Evolutionary conservation across 2,888 invertebrate genomes (phyloP).

Genomic region (Ennomos fuscantarius): DNA sequence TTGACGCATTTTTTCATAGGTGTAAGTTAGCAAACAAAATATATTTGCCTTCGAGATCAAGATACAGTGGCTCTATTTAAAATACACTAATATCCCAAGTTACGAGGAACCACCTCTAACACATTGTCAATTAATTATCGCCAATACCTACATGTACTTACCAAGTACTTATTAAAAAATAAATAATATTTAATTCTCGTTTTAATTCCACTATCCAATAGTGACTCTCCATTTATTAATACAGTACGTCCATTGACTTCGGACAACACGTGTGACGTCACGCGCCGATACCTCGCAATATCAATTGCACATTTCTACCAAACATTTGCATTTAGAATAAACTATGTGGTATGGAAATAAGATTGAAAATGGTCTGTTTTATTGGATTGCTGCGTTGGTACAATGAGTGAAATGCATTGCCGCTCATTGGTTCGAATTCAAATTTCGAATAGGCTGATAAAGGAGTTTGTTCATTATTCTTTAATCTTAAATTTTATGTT

Average conservation of each 20-base stretch:
- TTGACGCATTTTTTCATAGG: no score
- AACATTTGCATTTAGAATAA: conserved; percentile 15
- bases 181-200: no score
- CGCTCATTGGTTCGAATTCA: conserved; percentile 58
- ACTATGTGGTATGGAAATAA: conserved; percentile 12
- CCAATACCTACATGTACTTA: no score
- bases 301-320: conserved; percentile 49
- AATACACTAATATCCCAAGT: no score
- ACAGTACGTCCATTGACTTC: conserved; percentile 25
- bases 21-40: no score
- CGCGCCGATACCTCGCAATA: conserved; percentile 57
- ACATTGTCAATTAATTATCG: no score
- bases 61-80: no score
- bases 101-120: no score
- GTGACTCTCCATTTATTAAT: no score
- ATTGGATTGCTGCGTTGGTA: conserved; percentile 11
- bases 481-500: not conserved
- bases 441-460: conserved; percentile 50
- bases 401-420: conserved; percentile 48
- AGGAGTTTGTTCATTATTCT: conserved; percentile 35
- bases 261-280: conserved; percentile 59
- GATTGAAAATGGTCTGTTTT: conserved; percentile 21
- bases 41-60: no score
- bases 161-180: no score
- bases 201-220: no score